Percentiles rank a stretch among this genome's conserved stretches.
These are phyloP conservation scores for Thamnaconus septentrionalis DNA, from an alignment of 2,113 vertebrate species.

Conservation along the genomic window DNA sequence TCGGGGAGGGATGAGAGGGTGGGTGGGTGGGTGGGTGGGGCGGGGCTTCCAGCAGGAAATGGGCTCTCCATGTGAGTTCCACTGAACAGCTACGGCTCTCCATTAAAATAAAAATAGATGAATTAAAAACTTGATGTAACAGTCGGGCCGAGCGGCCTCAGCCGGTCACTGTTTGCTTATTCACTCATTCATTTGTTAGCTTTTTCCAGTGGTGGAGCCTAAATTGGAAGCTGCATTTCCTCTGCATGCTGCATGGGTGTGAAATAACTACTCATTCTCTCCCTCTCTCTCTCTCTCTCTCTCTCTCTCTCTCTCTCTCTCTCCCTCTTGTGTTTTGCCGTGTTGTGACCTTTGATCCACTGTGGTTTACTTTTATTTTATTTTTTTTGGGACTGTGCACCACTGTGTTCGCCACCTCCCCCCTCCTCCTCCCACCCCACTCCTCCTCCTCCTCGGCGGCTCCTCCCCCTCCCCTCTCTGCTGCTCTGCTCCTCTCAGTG, in stretches of 20 bases:
- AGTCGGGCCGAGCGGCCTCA: too few relatives aligned
- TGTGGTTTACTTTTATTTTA: constrained; percentile 24
- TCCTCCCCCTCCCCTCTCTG: neutral
- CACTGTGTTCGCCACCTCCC: constrained; percentile 43
- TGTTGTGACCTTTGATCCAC: constrained; percentile 56
- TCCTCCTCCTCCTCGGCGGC: neutral
- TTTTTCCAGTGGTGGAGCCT: constrained; percentile 39
- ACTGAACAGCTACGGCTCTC: neutral
- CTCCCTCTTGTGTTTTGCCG: constrained; percentile 32
- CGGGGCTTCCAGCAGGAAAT: constrained; percentile 44
- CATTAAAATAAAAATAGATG: too few relatives aligned
- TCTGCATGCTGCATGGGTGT: constrained; percentile 78
- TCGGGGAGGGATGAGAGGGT: too few relatives aligned
- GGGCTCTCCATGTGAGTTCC: constrained; percentile 45
- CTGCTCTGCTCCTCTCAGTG: constrained; percentile 63
- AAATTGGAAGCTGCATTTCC: constrained; percentile 63
- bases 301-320: neutral
- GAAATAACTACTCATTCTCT: constrained; percentile 64
- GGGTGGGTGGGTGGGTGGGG: too few relatives aligned
- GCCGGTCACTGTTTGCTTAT: too few relatives aligned
- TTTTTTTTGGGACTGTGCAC: constrained; percentile 60
- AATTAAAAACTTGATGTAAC: too few relatives aligned
- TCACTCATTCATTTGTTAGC: neutral
- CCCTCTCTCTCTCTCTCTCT: constrained; percentile 10
- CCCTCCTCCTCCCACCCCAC: constrained; percentile 33